Conservation (phyloP, 2,797 vertebrate species). For the Rhynchonycteris naso region DNA sequence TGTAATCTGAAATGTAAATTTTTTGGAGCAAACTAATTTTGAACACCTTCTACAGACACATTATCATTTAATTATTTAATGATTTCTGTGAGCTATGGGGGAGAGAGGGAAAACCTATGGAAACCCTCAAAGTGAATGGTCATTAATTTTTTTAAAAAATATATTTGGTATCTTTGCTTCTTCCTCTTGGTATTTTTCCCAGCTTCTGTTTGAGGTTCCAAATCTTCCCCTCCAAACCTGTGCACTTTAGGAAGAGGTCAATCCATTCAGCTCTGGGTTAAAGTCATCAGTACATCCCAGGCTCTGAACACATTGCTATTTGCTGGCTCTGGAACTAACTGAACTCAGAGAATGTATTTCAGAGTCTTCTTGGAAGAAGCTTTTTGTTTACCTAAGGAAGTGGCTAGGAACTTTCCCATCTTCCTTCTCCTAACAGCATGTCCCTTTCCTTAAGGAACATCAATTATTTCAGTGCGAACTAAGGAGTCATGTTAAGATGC, state of each 20-base stretch:
- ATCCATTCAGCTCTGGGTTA: background rate
- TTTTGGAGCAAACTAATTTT: constrained; percentile 25
- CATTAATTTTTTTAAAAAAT: background rate
- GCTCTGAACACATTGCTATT: background rate
- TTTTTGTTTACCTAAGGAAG: background rate
- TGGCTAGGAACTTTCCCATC: background rate
- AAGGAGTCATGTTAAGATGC: background rate
- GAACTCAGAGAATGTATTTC: background rate
- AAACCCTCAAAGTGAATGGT: background rate
- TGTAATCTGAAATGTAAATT: constrained; percentile 4
- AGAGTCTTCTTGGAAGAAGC: background rate
- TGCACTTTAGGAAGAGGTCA: background rate
- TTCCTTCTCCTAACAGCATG: background rate
- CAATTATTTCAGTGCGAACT: background rate
- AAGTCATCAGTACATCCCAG: background rate
- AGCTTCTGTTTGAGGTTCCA: background rate
- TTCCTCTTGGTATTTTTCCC: background rate
- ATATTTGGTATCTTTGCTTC: background rate
- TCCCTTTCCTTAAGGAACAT: background rate
- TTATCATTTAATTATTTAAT: constrained; percentile 20
- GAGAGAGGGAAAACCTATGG: background rate
- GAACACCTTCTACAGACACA: background rate
- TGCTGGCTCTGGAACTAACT: background rate
- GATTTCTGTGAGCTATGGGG: background rate
- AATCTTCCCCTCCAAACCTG: background rate